Conservation (phyloP, 1,140 invertebrate genomes). For the Lepidostoma basale region DNA sequence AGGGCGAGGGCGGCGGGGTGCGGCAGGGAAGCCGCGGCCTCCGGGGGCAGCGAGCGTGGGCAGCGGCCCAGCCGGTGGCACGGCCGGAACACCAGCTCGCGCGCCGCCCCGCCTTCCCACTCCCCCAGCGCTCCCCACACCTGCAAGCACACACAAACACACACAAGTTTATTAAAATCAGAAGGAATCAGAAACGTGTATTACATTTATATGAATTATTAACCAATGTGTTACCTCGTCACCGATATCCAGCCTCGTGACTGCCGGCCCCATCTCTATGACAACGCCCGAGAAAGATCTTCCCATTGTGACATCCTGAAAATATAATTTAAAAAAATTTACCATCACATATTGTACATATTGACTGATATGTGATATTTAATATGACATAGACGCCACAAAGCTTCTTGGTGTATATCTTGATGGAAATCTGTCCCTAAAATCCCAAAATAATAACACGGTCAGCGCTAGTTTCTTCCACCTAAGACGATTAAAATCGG, state of each 20-base stretch:
- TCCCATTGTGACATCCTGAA: conserved; percentile 41
- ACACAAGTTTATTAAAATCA: not conserved
- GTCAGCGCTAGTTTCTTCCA: too few species aligned
- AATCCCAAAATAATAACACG: too few species aligned
- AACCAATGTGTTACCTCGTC: conserved; percentile 32
- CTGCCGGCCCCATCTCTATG: conserved; percentile 40
- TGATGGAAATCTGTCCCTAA: too few species aligned
- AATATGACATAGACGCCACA: too few species aligned
- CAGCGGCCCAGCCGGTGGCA: conserved; percentile 51
- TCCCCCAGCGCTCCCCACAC: conserved; percentile 58
- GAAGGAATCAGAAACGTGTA: not conserved
- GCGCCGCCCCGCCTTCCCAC: conserved; percentile 55
- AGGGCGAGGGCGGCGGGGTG: conserved; percentile 51
- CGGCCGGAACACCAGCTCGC: conserved; percentile 52
- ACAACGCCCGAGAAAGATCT: conserved; percentile 43
- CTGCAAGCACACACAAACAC: not conserved
- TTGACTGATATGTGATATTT: too few species aligned
- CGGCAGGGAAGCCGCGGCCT: conserved; percentile 53
- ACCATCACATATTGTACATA: too few species aligned
- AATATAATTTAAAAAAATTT: not conserved
- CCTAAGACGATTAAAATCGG: too few species aligned
- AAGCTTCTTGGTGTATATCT: too few species aligned
- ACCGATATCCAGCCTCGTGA: conserved; percentile 40
- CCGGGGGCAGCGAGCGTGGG: conserved; percentile 43
- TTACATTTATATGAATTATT: not conserved